These are phyloP conservation scores for Parthenolecanium corni DNA, from an alignment of 2,888 invertebrate genomes.

Conservation along the genomic window DNA sequence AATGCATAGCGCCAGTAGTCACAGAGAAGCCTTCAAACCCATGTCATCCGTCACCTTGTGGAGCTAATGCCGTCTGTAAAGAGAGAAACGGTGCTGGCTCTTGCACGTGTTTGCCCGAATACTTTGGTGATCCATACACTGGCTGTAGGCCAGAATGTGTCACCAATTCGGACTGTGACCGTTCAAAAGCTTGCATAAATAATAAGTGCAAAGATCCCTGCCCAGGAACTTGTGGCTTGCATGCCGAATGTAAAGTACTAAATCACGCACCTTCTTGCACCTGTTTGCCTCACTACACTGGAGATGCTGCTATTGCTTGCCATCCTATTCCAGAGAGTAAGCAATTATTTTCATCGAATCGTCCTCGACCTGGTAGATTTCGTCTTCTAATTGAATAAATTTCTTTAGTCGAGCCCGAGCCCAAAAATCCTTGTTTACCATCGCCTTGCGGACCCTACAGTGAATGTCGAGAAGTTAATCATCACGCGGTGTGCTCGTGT, in stretches of 20 bases:
- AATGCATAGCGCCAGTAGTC: slow-evolving; percentile 44
- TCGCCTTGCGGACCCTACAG: slow-evolving; percentile 70
- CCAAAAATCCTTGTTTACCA: slow-evolving; percentile 55
- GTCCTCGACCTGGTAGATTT: not conserved
- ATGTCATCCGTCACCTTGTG: slow-evolving; percentile 77
- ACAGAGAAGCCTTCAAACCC: slow-evolving; percentile 58
- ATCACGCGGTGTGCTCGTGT: slow-evolving; percentile 66
- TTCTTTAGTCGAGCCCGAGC: slow-evolving; percentile 16
- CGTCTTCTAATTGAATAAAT: not conserved
- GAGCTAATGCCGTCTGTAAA: slow-evolving; percentile 71
- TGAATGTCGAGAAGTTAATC: slow-evolving; percentile 56
- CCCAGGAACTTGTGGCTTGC: slow-evolving; percentile 65
- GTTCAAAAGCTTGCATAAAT: slow-evolving; percentile 65
- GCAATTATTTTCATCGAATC: slow-evolving; percentile 17
- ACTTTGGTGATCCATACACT: slow-evolving; percentile 75
- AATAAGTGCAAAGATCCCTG: slow-evolving; percentile 79
- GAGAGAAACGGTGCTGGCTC: slow-evolving; percentile 72
- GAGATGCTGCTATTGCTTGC: slow-evolving; percentile 52
- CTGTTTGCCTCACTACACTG: slow-evolving; percentile 64
- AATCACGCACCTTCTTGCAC: slow-evolving; percentile 74
- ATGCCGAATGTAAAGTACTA: slow-evolving; percentile 64
- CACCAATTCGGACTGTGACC: slow-evolving; percentile 66
- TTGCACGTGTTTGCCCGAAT: slow-evolving; percentile 68
- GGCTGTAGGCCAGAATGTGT: slow-evolving; percentile 79
- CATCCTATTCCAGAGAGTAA: slow-evolving; percentile 38